Evolutionary conservation across 2,888 invertebrate species (phyloP), one percentile per base, ranked within the genome.

Genomic region (Caenorhabditis sp.): DNA sequence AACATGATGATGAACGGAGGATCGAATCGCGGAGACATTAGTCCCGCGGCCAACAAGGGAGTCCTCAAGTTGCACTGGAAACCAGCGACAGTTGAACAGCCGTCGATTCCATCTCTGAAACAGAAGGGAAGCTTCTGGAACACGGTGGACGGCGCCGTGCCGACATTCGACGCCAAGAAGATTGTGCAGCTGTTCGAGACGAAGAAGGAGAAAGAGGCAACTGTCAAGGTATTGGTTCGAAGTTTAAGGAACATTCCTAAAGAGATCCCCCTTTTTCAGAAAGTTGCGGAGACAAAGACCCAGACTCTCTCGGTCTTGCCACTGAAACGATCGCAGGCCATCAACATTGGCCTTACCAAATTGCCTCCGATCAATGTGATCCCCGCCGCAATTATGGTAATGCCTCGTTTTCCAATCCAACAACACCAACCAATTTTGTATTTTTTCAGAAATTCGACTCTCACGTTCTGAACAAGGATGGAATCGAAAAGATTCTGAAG

Each of bases 331-430:
- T 99, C 99, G 8, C 99, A 99, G 92, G 98, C 97, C 51, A 99
- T 99, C 88, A 99, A 99, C 92, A 99, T 99, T 89, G 98, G 98
- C 18, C 96, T 99, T 95, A 99, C 98, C 24, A 98, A 98, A 92
- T 93, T 99, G 85, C 99, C 99, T 1, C 98, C 98, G 0, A 96
- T 98, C 0, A 94, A 97, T 85, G 96, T 98, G 8, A 99, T 99
- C 85, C 98, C 98, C 92, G 96, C 97, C n/a, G 99, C 98, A 28
- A 93, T 93, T 58, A 88, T 88, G 88, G 89, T 89, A 11, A 47
- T 40, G 26, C n/a, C n/a, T n/a, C n/a, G n/a, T 56, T 40, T n/a
- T 2, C n/a, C 50, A 18, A 20, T 11, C 35, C 28, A 13, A 22
- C n/a, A n/a, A n/a, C n/a, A n/a, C n/a, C n/a, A n/a, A n/a, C 13